These are phyloP conservation scores for Sminthurinus signatus DNA, from an alignment of 1,140 invertebrate genomes.

Conservation along the genomic window DNA sequence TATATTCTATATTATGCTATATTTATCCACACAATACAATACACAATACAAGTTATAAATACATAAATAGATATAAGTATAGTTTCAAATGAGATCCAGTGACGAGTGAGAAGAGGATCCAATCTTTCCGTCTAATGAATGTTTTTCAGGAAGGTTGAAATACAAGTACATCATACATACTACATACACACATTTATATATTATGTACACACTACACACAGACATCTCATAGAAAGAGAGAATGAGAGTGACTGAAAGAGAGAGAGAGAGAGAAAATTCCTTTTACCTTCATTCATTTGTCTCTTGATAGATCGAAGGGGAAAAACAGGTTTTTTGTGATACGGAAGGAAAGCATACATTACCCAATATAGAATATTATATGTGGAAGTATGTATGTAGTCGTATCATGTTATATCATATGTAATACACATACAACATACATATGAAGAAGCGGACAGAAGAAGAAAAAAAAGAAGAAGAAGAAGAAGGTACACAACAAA, in stretches of 20 bases:
- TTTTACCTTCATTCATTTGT: conserved; percentile 27
- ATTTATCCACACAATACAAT: too few relatives aligned
- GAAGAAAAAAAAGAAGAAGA: conserved; percentile 10
- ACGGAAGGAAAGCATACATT: conserved; percentile 23
- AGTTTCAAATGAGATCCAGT: conserved; percentile 10
- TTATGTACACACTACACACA: too few relatives aligned
- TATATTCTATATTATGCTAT: too few relatives aligned
- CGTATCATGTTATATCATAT: background rate
- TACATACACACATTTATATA: too few relatives aligned
- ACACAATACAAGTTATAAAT: too few relatives aligned
- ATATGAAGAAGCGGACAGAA: background rate
- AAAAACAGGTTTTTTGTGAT: conserved; percentile 30
- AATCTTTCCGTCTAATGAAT: conserved; percentile 13
- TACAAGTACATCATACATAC: conserved; percentile 8
- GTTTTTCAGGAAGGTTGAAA: conserved; percentile 10
- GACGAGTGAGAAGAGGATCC: conserved; percentile 10
- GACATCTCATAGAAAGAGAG: too few relatives aligned
- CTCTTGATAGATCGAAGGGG: conserved; percentile 21
- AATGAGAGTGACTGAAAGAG: too few relatives aligned
- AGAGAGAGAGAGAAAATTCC: conserved; percentile 18
- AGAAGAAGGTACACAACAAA: conserved; percentile 21
- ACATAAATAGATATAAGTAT: background rate
- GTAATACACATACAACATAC: conserved; percentile 15
- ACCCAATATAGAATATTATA: conserved; percentile 8
- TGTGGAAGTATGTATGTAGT: too few relatives aligned